Conservation (phyloP, 2,113 vertebrate genomes). For the Phyllostomus hastatus region DNA sequence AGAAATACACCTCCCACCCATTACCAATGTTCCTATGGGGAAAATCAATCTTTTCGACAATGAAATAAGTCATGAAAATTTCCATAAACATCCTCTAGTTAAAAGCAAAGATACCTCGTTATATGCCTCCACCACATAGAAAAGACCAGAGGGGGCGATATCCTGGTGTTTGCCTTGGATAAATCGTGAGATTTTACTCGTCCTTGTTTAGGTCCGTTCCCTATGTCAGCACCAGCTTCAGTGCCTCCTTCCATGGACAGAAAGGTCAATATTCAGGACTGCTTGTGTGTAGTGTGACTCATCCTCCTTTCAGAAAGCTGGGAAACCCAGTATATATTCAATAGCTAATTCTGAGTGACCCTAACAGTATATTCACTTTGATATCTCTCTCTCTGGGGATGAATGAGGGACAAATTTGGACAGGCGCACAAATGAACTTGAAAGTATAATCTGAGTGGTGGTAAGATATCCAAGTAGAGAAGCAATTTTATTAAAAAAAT, state of each 20-base stretch:
- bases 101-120: slow-evolving; percentile 6
- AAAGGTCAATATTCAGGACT: neutral
- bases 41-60: slow-evolving; percentile 1
- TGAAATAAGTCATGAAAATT: neutral
- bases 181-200: neutral
- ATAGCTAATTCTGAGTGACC: neutral
- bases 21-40: neutral
- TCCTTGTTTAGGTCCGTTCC: neutral
- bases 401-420: neutral
- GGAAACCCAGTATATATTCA: neutral
- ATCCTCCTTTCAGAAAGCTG: neutral
- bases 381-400: neutral
- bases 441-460: neutral
- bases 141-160: neutral
- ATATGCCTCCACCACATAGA: neutral
- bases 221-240: neutral
- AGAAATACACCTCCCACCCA: neutral
- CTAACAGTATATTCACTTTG: neutral
- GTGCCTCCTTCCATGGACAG: neutral
- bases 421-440: neutral
- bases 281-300: neutral
- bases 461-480: neutral
- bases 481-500: neutral
- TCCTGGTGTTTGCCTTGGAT: neutral
- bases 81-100: neutral